Evolutionary conservation across 2,888 invertebrate species (phyloP), one percentile per base, ranked within the genome.

Genomic region (Coleophora flavipennella): DNA sequence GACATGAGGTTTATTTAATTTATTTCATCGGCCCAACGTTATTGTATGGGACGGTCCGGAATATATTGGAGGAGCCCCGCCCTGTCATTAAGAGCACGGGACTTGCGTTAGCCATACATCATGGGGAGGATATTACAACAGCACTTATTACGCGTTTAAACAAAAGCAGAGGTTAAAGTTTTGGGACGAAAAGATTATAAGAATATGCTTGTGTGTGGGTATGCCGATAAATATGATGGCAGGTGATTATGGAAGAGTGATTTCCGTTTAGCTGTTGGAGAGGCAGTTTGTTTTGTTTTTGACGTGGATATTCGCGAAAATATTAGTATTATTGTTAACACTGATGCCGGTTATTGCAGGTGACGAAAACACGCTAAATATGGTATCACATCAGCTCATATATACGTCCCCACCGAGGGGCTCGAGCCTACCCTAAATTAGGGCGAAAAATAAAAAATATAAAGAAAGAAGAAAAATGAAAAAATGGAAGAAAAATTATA

Each of bases 1-100:
- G 66, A 68, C 60, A 57, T 54, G 51, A 59, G 11, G 53, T 62
- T 67, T 67, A 64, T 67, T 69, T 69, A 68, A 67, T 69, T 68
- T 67, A 68, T 69, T 68, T 64, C 56, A 55, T 54, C 59, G 53
- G 48, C 50, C 53, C 53, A 60, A 52, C 50, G 57, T 53, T 57
- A 59, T n/a, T 27, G 51, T 55, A 58, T 52, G 65, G 67, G 67
- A 60, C 59, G 65, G 57, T 58, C 64, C 59, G 57, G 57, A 60
- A 58, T 59, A 50, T 51, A 59, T 57, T 55, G 56, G 48, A 42
- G 35, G 42, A 41, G 40, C 52, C 62, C 62, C 71, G 69, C 69
- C 71, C 66, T 49, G 54, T 65, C 55, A 68, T 69, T 69, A 68
- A 49, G 52, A 51, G 51, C 58, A 57, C 59, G 57, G 56, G 59